Conservation (phyloP, 1,140 invertebrate species). For the Calephelis nemesis region DNA sequence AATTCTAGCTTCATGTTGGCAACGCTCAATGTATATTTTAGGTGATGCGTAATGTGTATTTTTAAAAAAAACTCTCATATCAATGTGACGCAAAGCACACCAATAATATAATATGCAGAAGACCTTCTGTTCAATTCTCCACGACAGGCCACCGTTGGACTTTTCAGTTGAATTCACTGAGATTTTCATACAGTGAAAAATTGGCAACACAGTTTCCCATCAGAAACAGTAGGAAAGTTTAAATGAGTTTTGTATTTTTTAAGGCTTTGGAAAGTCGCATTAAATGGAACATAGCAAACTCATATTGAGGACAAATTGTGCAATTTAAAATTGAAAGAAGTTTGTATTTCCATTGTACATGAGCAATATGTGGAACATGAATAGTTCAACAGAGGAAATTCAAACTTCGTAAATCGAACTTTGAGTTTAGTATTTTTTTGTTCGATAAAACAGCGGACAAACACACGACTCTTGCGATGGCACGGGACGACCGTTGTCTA, state of each 20-base stretch:
- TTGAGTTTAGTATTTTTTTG: too few species aligned
- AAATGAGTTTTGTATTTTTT: constrained; percentile 23
- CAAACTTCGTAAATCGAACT: background rate
- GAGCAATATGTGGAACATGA: background rate
- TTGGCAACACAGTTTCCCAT: constrained; percentile 22
- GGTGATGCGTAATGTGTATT: too few species aligned
- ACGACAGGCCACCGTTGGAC: constrained; percentile 9
- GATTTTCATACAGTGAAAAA: constrained; percentile 24
- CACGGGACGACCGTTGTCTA: too few species aligned
- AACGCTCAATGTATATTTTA: too few species aligned
- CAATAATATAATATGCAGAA: too few species aligned
- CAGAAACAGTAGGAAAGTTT: constrained; percentile 22
- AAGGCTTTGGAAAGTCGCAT: constrained; percentile 7
- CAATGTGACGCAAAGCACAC: too few species aligned
- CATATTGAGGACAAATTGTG: constrained; percentile 1
- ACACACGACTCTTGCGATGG: too few species aligned
- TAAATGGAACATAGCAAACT: constrained; percentile 18
- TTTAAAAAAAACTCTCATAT: too few species aligned
- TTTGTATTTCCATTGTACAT: background rate
- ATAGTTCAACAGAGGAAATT: constrained; percentile 1
- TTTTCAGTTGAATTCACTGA: constrained; percentile 24
- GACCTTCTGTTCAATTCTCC: too few species aligned
- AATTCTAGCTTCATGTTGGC: too few species aligned
- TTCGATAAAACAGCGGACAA: too few species aligned
- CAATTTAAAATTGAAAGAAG: constrained; percentile 14